Base-by-base conservation (phyloP, 2,888 invertebrate genomes). In the Subacronicta megacephala region DNA sequence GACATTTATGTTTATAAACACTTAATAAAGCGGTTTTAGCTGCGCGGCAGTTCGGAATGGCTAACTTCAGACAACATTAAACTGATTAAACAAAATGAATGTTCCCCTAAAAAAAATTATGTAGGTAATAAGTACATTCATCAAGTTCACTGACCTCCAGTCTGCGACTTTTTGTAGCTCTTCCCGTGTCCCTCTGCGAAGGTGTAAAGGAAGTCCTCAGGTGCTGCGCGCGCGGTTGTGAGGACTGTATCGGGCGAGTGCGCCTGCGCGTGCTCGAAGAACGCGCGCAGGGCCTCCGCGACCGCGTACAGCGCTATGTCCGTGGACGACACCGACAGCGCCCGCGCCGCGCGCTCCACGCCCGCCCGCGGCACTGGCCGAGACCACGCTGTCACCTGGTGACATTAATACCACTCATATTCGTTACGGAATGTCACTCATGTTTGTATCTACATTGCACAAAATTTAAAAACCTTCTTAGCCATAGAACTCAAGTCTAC, bases 311-410 rank as follows among this genome's bases (percentile, higher is more conserved):
- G 84, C 0, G 96, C 88, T 17, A 96, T 93, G 79, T 96, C 97
- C 0, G 96, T 95, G 41, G 95, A 95, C 0, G 96, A 95, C 0
- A 96, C 95, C 1, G 95, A 95, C 0, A 96, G 94, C 0, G 95
- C 94, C 9, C 91, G 91, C 0, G 96, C 95, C 3, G 96, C 95
- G 29, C 95, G 92, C 46, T 94, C 94, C 7, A 97, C 87, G 12
- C 93, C 85, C 0, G 95, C 95, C 6, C 95, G 87, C 7, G 95
- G 90, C 0, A 97, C 95, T 0, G 96, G 95, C 0, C 95, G 95
- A 0, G 96, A 96, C 97, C 97, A 97, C 0, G 96, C 95, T 2
- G 96, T 95, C 1, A 96, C 96, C 93, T 93, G 55, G 0, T 12
- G 0, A 13, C 5, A 10, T 23, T n/a, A 10, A 26, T 10, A 26